Evolutionary conservation across 2,797 vertebrate genomes (phyloP).

Genomic region (Argyrosomus regius): DNA sequence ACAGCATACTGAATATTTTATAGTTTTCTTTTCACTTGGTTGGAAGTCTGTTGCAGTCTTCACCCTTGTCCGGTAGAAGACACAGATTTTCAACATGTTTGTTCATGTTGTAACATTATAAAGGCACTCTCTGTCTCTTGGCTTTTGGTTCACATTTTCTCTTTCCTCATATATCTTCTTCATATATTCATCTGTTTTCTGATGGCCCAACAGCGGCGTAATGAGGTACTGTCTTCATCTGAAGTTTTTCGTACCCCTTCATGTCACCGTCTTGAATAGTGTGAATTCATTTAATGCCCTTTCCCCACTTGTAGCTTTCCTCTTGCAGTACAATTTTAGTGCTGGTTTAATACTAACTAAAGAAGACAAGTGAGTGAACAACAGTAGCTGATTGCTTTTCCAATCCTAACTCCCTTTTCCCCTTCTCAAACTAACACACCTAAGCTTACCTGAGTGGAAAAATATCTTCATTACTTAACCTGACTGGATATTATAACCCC

Average conservation of each 20-base stretch:
- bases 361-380: constrained; percentile 36
- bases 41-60: neutral
- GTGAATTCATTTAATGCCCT: constrained; percentile 25
- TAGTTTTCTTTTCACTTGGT: neutral
- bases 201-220: constrained; percentile 78
- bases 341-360: constrained; percentile 28
- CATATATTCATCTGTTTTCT: constrained; percentile 55
- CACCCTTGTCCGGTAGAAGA: neutral
- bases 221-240: constrained; percentile 79
- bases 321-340: neutral
- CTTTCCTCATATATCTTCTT: constrained; percentile 22
- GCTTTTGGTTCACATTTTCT: constrained; percentile 59
- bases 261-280: constrained; percentile 15
- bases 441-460: constrained; percentile 37
- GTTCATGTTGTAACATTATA: neutral
- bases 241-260: constrained; percentile 24
- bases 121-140: constrained; percentile 14
- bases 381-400: constrained; percentile 37
- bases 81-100: neutral
- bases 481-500: constrained; percentile 26
- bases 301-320: constrained; percentile 30
- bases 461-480: constrained; percentile 20
- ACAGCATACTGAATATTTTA: too few species aligned
- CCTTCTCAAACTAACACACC: constrained; percentile 30
- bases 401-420: neutral